Conservation (phyloP, 2,888 invertebrate genomes). For the Athetis lepigone region DNA sequence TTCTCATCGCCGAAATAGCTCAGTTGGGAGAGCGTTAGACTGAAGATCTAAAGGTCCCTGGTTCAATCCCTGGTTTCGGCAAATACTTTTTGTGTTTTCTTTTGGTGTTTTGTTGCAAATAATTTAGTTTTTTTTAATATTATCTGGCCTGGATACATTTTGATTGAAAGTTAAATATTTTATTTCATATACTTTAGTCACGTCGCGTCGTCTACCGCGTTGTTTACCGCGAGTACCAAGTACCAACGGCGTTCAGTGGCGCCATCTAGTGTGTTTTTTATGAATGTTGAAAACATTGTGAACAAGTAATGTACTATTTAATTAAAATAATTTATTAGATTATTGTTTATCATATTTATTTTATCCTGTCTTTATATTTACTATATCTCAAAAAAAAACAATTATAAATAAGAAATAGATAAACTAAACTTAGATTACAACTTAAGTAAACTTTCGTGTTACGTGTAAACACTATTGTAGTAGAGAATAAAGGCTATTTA, state of each 20-base stretch:
- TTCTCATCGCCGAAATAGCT: slow-evolving; percentile 78
- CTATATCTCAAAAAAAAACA: too few species aligned
- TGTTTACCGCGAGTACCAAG: too few species aligned
- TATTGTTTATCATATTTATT: too few species aligned
- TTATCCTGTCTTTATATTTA: too few species aligned
- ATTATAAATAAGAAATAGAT: too few species aligned
- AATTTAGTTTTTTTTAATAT: not conserved
- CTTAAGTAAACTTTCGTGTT: too few species aligned
- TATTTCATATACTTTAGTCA: not conserved
- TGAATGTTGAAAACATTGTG: too few species aligned
- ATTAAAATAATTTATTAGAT: too few species aligned
- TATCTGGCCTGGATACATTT: not conserved
- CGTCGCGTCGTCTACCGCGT: not conserved
- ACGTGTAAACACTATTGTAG: too few species aligned
- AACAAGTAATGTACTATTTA: too few species aligned
- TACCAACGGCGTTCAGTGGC: not conserved
- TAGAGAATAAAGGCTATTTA: too few species aligned
- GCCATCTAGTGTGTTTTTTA: slow-evolving; percentile 12
- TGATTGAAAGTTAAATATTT: not conserved
- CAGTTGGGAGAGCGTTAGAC: slow-evolving; percentile 87
- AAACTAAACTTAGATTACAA: too few species aligned
- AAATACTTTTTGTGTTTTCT: slow-evolving; percentile 54
- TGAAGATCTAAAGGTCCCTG: slow-evolving; percentile 86
- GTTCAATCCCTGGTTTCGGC: slow-evolving; percentile 85
- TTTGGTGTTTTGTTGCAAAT: not conserved